A percentile compares a stretch with the other conserved stretches of the same genome.
phyloP scores from a whole-genome alignment of 2,888 invertebrate genomes.

The Thyatira batis region DNA sequence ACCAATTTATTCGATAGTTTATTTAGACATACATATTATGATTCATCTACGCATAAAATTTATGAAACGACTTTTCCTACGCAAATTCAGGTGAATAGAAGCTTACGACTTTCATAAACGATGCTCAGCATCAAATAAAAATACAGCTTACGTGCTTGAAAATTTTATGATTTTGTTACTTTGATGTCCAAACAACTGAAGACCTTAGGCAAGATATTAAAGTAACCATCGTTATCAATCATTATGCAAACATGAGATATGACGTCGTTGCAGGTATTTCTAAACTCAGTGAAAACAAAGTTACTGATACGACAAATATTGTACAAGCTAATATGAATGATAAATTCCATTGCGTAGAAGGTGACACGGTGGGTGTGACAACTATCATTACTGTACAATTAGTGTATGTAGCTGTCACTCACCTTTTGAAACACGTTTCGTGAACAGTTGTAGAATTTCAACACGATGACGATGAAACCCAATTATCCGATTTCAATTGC shows the following conservation, averaged over 20 bases:
- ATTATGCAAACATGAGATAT: neutral
- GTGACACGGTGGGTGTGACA: slow-evolving; percentile 31
- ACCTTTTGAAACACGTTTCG: slow-evolving; percentile 15
- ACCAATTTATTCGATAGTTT: neutral
- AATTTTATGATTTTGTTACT: no score
- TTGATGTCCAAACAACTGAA: no score
- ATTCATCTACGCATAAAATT: neutral
- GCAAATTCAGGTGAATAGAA: no score
- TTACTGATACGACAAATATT: slow-evolving; percentile 7
- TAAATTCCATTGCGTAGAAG: slow-evolving; percentile 14
- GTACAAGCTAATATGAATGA: slow-evolving; percentile 16
- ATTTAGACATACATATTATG: neutral
- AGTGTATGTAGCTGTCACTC: slow-evolving; percentile 11
- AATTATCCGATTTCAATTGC: neutral
- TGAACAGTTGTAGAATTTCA: neutral
- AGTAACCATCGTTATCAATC: neutral
- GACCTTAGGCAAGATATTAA: no score
- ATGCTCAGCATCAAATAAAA: no score
- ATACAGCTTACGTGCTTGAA: no score
- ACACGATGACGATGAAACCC: neutral
- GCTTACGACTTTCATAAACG: no score
- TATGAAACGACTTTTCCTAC: no score
- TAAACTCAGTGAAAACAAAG: neutral
- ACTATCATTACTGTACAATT: slow-evolving; percentile 19
- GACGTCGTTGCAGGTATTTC: neutral